These are phyloP conservation scores for Pachymerium ferrugineum DNA, from an alignment of 2,888 invertebrate species.

Conservation along the genomic window DNA sequence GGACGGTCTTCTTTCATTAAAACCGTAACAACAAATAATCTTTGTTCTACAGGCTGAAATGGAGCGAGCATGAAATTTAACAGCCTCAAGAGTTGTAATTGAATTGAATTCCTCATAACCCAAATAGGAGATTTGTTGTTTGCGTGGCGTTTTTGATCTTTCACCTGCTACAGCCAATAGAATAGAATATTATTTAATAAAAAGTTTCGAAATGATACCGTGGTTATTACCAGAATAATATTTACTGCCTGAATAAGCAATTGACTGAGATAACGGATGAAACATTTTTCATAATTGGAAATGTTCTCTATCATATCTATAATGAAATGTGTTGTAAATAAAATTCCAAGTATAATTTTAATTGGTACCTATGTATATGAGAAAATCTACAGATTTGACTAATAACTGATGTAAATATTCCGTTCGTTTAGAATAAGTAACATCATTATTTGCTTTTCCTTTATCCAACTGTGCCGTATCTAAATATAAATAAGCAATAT, in stretches of 20 bases:
- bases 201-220: too few relatives aligned
- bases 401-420: conserved; percentile 37
- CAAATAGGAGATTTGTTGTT: conserved; percentile 39
- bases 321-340: neutral
- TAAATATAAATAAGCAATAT: too few relatives aligned
- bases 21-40: conserved; percentile 50
- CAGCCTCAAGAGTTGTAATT: conserved; percentile 50
- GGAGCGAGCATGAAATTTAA: conserved; percentile 52
- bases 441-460: too few relatives aligned
- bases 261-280: conserved; percentile 36
- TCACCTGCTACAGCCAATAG: neutral
- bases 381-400: conserved; percentile 36
- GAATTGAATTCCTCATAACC: conserved; percentile 46
- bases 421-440: too few relatives aligned
- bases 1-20: conserved; percentile 34
- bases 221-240: conserved; percentile 33
- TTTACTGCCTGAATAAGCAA: conserved; percentile 35
- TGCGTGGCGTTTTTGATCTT: neutral
- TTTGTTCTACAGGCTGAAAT: conserved; percentile 48
- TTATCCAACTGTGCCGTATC: too few relatives aligned
- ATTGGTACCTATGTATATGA: conserved; percentile 37
- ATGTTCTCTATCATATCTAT: conserved; percentile 33
- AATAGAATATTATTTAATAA: too few relatives aligned
- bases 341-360: neutral
- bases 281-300: conserved; percentile 35